A percentile compares a stretch with the other conserved stretches of the same genome.
Evolutionary conservation across 1,140 invertebrate genomes (phyloP).

Genomic region (Proales similis): DNA sequence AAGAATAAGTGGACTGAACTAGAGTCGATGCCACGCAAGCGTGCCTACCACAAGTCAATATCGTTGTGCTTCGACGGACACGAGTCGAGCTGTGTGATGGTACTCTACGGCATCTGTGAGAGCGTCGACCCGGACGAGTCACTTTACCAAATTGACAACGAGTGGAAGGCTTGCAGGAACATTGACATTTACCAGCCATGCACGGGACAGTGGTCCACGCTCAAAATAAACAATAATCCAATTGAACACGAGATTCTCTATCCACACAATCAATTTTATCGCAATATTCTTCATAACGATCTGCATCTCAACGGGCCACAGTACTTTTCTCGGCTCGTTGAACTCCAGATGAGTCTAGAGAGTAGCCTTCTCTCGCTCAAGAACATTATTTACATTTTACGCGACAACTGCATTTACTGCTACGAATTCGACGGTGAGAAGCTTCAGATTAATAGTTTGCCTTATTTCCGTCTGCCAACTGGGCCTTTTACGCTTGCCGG

Average conservation of each 20-base stretch:
- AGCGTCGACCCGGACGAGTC: background rate
- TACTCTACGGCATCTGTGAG: slow-evolving; percentile 5
- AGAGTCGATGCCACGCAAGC: slow-evolving; percentile 9
- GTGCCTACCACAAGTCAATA: slow-evolving; percentile 15
- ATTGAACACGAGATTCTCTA: slow-evolving; percentile 15
- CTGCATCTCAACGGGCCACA: no score
- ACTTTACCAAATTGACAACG: background rate
- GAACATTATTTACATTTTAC: slow-evolving; percentile 14
- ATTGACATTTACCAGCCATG: slow-evolving; percentile 5
- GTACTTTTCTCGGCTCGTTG: background rate
- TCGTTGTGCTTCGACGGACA: background rate
- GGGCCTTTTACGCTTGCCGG: no score
- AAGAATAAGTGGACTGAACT: slow-evolving; percentile 17
- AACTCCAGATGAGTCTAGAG: slow-evolving; percentile 2
- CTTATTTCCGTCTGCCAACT: slow-evolving; percentile 34
- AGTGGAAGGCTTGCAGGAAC: slow-evolving; percentile 4
- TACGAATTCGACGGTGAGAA: slow-evolving; percentile 14
- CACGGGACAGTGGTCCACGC: background rate
- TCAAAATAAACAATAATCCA: background rate
- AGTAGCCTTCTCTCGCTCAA: slow-evolving; percentile 1
- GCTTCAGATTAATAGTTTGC: background rate
- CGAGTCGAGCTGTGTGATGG: slow-evolving; percentile 1
- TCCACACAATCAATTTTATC: background rate
- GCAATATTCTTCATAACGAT: background rate
- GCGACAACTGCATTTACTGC: slow-evolving; percentile 33